These are phyloP conservation scores for Drosophila varians DNA, from an alignment of 1,140 invertebrate genomes.

Conservation along the genomic window DNA sequence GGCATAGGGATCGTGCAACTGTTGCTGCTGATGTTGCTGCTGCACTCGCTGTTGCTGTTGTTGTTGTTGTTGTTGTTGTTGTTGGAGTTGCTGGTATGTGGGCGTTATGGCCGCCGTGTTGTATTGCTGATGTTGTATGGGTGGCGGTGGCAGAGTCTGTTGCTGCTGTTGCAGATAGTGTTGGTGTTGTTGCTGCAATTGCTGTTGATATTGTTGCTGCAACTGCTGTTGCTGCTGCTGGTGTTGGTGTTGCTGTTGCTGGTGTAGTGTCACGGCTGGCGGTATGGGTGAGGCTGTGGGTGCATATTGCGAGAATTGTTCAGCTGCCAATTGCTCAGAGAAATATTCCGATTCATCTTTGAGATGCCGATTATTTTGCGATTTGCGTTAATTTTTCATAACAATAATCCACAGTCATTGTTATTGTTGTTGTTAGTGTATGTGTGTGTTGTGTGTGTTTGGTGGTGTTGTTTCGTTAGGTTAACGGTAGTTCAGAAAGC, in stretches of 20 bases:
- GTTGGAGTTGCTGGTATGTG: slow-evolving; percentile 77
- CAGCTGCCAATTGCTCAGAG: slow-evolving; percentile 83
- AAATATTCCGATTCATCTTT: slow-evolving; percentile 83
- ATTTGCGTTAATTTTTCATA: slow-evolving; percentile 8
- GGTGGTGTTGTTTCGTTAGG: slow-evolving; percentile 46
- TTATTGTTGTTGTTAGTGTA: slow-evolving; percentile 46
- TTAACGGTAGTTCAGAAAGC: slow-evolving; percentile 77
- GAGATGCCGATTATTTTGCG: slow-evolving; percentile 11
- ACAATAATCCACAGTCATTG: slow-evolving; percentile 43
- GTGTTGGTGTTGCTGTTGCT: slow-evolving; percentile 24
- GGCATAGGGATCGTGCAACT: slow-evolving; percentile 59
- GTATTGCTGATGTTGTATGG: slow-evolving; percentile 82
- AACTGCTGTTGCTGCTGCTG: slow-evolving; percentile 52
- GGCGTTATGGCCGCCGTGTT: slow-evolving; percentile 75
- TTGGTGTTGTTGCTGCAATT: slow-evolving; percentile 29
- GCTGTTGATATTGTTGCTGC: slow-evolving; percentile 38
- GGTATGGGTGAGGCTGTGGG: slow-evolving; percentile 77
- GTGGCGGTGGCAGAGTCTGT: slow-evolving; percentile 74
- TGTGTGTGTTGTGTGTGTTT: slow-evolving; percentile 21
- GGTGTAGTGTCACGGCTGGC: slow-evolving; percentile 52
- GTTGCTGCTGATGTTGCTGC: slow-evolving; percentile 74
- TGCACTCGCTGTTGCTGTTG: slow-evolving; percentile 27
- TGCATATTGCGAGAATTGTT: slow-evolving; percentile 84
- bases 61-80: slow-evolving; percentile 55
- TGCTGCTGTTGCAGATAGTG: slow-evolving; percentile 75